These are phyloP conservation scores for Crotalus tigris DNA, from an alignment of 2,113 vertebrate species.

Conservation along the genomic window DNA sequence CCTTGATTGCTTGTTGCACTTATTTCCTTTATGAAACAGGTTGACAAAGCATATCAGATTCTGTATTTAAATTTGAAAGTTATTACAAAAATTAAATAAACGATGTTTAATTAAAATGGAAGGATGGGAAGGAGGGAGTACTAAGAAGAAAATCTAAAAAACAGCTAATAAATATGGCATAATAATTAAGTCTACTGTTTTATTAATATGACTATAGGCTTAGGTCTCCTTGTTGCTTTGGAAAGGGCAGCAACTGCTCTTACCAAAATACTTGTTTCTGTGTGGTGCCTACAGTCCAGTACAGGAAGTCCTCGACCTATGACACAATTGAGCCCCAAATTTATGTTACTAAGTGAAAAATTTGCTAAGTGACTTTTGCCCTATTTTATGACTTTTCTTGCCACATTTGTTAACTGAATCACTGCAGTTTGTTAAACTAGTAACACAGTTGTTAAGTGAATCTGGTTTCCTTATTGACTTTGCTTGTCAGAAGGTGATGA, in stretches of 20 bases:
- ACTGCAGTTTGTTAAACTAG: background rate
- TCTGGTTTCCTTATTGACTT: background rate
- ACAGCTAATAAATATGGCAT: background rate
- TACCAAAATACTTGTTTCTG: background rate
- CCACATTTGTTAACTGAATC: background rate
- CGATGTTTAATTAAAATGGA: background rate
- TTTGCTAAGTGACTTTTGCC: background rate
- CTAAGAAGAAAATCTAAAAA: background rate
- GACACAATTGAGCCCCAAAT: background rate
- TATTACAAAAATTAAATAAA: background rate
- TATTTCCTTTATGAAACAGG: background rate
- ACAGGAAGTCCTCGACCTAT: background rate
- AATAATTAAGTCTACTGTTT: background rate
- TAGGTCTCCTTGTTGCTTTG: background rate
- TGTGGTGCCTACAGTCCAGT: background rate
- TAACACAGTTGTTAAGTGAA: background rate
- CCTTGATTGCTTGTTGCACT: background rate
- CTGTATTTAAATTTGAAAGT: background rate
- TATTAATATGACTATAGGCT: background rate
- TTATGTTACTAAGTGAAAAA: background rate
- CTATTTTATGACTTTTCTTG: background rate
- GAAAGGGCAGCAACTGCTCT: background rate
- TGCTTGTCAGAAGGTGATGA: background rate
- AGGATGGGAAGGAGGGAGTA: background rate
- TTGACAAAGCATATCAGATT: background rate